Conservation (phyloP, 2,888 invertebrate genomes). For the Cephalotes varians region DNA sequence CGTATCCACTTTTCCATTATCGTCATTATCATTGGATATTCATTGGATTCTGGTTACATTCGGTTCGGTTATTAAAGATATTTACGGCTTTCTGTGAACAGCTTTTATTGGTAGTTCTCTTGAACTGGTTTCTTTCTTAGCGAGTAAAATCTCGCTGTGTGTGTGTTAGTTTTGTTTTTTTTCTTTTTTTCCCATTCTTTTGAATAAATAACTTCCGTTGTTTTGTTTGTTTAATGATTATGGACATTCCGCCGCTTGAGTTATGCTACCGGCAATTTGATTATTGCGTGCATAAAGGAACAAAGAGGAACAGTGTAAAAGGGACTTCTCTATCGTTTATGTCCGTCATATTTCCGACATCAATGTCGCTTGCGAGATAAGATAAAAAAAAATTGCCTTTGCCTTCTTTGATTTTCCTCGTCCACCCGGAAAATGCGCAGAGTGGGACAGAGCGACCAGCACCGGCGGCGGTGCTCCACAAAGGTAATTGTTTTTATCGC, state of each 20-base stretch:
- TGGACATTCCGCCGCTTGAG: not conserved
- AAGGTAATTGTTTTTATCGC: constrained; percentile 51
- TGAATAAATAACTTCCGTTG: not conserved
- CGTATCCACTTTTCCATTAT: not conserved
- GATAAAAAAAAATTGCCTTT: constrained; percentile 24
- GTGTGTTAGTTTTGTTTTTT: not conserved
- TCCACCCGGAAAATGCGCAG: constrained; percentile 26
- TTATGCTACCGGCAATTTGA: constrained; percentile 5
- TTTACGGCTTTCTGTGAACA: not conserved
- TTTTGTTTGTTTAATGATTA: not conserved
- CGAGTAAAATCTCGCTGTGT: not conserved
- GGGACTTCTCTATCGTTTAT: constrained; percentile 6
- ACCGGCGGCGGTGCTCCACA: constrained; percentile 11
- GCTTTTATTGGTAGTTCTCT: not conserved
- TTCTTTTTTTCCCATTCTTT: not conserved
- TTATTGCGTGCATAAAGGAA: not conserved
- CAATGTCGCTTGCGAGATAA: constrained; percentile 26
- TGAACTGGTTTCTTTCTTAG: not conserved
- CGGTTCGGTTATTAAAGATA: not conserved
- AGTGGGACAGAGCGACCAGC: not conserved
- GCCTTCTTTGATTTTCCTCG: constrained; percentile 45
- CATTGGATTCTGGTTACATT: not conserved
- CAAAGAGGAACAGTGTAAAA: not conserved
- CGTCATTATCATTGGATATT: not conserved
- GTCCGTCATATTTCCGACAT: constrained; percentile 27